phyloP scores from a whole-genome alignment of 1,140 invertebrate genomes.

The Phthorimaea operculella region DNA sequence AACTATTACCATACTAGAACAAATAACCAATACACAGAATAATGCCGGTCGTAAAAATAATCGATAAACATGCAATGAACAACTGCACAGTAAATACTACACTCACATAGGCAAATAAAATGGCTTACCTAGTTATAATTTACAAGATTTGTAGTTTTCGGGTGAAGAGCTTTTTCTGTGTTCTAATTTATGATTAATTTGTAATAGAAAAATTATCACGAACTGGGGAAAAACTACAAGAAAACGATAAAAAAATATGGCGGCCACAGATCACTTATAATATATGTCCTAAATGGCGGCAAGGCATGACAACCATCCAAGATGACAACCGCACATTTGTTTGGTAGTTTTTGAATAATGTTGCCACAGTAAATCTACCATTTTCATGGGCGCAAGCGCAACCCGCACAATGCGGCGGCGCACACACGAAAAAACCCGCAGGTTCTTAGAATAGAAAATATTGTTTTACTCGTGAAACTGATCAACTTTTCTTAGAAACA shows the following conservation, averaged over 20 bases:
- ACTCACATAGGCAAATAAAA: not conserved
- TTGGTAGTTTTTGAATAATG: not conserved
- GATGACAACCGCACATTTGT: constrained; percentile 12
- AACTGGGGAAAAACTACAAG: not conserved
- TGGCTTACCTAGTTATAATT: not conserved
- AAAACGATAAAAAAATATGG: constrained; percentile 19
- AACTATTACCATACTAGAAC: not conserved
- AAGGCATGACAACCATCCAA: no score
- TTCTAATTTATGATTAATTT: not conserved
- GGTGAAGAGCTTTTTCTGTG: not conserved
- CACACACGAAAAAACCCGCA: no score
- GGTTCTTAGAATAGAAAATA: no score
- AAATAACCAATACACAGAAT: not conserved
- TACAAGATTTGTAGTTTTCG: not conserved
- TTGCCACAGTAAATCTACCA: not conserved
- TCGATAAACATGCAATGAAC: constrained; percentile 6
- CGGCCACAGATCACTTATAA: no score
- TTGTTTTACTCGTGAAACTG: no score
- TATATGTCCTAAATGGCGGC: no score
- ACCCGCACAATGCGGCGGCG: no score
- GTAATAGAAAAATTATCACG: not conserved
- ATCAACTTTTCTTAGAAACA: no score
- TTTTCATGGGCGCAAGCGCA: no score
- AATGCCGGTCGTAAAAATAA: constrained; percentile 8
- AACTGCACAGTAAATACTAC: not conserved